phyloP scores from a whole-genome alignment of 2,888 invertebrate species.

The Hyposoter didymator region DNA sequence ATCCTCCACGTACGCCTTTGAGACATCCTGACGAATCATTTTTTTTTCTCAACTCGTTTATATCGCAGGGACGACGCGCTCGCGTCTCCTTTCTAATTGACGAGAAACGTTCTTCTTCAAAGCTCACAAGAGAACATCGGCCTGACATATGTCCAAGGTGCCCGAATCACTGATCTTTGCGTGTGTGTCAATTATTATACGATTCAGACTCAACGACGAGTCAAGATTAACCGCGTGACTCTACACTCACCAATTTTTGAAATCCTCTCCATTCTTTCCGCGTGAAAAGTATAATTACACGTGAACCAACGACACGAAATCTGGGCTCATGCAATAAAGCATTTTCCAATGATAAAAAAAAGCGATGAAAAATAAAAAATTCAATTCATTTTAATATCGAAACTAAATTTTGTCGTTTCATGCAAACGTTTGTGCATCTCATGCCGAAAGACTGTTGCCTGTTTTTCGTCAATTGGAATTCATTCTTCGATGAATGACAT shows the following conservation, averaged over 20 bases:
- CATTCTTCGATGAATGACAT: neutral
- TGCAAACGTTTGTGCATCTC: too few relatives aligned
- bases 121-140: slow-evolving; percentile 30
- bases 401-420: neutral
- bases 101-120: slow-evolving; percentile 70
- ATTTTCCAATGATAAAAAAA: neutral
- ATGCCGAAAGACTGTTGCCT: too few relatives aligned
- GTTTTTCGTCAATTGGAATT: neutral
- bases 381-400: neutral
- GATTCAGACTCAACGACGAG: slow-evolving; percentile 34
- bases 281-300: neutral
- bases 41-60: slow-evolving; percentile 70
- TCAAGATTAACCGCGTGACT: slow-evolving; percentile 18
- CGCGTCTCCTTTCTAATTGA: slow-evolving; percentile 80
- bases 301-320: neutral
- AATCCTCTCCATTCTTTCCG: neutral
- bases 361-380: neutral
- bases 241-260: neutral
- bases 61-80: slow-evolving; percentile 54
- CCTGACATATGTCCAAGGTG: slow-evolving; percentile 80
- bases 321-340: neutral
- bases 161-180: slow-evolving; percentile 75
- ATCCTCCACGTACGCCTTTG: neutral
- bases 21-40: slow-evolving; percentile 70
- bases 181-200: slow-evolving; percentile 79